Percentiles rank a stretch among this genome's conserved stretches.
Evolutionary conservation across 1,140 invertebrate genomes (phyloP).

Genomic region (Papilio aristodemus): DNA sequence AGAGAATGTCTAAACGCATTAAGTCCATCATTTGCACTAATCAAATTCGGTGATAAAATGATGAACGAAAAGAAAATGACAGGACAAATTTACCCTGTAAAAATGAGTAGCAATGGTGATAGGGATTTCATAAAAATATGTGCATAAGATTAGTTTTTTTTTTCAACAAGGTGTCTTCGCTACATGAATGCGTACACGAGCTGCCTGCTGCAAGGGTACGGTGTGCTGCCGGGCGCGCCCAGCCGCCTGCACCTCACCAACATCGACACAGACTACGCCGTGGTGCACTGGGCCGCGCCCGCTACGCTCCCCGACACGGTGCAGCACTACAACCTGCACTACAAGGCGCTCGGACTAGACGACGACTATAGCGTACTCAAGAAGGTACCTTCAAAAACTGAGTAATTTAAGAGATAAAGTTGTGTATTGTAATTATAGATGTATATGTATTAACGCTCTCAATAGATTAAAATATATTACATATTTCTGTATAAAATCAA

Average conservation of each 20-base stretch:
- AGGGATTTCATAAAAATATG: too few relatives aligned
- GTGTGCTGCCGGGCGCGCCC: slow-evolving; percentile 88
- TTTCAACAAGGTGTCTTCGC: slow-evolving; percentile 88
- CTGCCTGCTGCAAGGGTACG: slow-evolving; percentile 91
- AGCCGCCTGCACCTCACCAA: slow-evolving; percentile 85
- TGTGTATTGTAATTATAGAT: too few relatives aligned
- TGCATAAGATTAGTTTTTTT: too few relatives aligned
- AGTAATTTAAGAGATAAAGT: too few relatives aligned
- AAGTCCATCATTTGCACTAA: too few relatives aligned
- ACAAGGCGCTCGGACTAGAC: slow-evolving; percentile 79
- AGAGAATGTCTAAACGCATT: too few relatives aligned
- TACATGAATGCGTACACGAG: slow-evolving; percentile 90
- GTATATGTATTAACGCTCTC: too few relatives aligned
- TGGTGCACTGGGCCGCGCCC: slow-evolving; percentile 89
- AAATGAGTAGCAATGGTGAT: too few relatives aligned
- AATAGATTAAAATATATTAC: too few relatives aligned
- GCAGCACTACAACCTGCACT: slow-evolving; percentile 85
- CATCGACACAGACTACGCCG: slow-evolving; percentile 87
- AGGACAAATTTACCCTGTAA: too few relatives aligned
- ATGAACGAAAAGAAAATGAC: too few relatives aligned
- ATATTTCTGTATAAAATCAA: background rate
- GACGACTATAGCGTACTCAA: slow-evolving; percentile 80
- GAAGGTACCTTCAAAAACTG: slow-evolving; percentile 66
- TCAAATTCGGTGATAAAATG: too few relatives aligned
- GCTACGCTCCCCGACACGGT: slow-evolving; percentile 86